Evolutionary conservation across 2,888 invertebrate species (phyloP), one percentile per base, ranked within the genome.

Genomic region (Bhutanitis thaidina): DNA sequence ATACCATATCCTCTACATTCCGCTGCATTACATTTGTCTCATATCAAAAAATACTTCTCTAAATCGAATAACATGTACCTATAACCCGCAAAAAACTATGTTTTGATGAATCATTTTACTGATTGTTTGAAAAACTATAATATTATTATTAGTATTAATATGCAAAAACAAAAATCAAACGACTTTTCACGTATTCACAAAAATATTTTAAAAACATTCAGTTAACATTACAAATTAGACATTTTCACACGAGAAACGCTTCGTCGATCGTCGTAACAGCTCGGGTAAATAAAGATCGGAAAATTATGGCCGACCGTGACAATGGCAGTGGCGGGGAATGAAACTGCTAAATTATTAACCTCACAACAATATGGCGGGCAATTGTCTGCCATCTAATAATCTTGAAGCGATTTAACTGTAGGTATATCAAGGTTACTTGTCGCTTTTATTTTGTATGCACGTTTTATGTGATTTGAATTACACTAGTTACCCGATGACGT

Each of bases 241-340:
- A 32, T 36, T 40, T 45, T 40, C 39, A 46, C 35, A 14, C 20
- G 40, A 20, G 16, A 45, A 35, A 20, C 10, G 32, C 45, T 40
- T 29, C 46, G 46, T 51, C 41, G 25, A 35, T 39, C 14, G 12
- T 41, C 20, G 39, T 49, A 47, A 55, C 16, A 30, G 53, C 35
- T 34, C 38, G 7, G 8, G 53, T 50, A 60, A 60, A 63, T 52
- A 59, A 32, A 35, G 40, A 48, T 49, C 53, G 55, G 61, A 58
- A 61, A 65, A 59, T 61, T 63, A 59, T 61, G 48, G 43, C 38
- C 52, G 66, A 43, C 68, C 78, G 54, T 80, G 83, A 77, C 82
- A 80, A 71, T 76, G 77, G 64, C 69, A 67, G 64, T 55, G 50
- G 51, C 53, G 56, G 41, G 48, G 25, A 30, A 59, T 57, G 59